phyloP scores from a whole-genome alignment of 2,888 invertebrate species.

The Ferrisia virgata region DNA sequence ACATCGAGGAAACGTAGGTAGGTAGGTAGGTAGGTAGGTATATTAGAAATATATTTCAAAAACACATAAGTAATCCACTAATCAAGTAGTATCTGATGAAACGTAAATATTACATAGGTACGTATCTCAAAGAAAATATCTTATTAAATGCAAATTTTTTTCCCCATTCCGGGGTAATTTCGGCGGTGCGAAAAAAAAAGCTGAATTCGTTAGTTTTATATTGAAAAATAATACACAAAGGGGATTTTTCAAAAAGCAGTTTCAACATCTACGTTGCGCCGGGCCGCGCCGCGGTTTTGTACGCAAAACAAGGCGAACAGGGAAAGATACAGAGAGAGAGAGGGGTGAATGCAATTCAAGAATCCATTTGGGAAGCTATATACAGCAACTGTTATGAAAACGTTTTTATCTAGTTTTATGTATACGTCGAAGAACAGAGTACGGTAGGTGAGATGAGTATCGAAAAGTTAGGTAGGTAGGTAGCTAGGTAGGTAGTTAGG shows the following conservation, averaged over 20 bases:
- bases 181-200: background rate
- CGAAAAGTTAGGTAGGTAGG: background rate
- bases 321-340: background rate
- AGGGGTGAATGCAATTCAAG: background rate
- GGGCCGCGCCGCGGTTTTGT: background rate
- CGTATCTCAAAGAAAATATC: conserved; percentile 1
- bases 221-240: conserved; percentile 28
- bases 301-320: background rate
- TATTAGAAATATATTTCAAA: no score
- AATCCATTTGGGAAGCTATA: conserved; percentile 11
- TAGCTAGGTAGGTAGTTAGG: no score
- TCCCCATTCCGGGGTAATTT: background rate
- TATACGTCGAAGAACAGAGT: background rate
- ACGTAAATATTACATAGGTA: no score
- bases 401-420: background rate
- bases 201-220: conserved; percentile 7
- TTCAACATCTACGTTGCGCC: background rate
- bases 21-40: no score
- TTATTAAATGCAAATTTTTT: conserved; percentile 24
- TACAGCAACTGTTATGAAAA: conserved; percentile 5
- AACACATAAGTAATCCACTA: background rate
- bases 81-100: background rate
- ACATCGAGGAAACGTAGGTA: no score
- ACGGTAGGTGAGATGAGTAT: background rate
- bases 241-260: conserved; percentile 12